A percentile compares a stretch with the other conserved stretches of the same genome.
These are phyloP conservation scores for Drosophila pseudotalamancana DNA, from an alignment of 2,888 invertebrate genomes.

Conservation along the genomic window DNA sequence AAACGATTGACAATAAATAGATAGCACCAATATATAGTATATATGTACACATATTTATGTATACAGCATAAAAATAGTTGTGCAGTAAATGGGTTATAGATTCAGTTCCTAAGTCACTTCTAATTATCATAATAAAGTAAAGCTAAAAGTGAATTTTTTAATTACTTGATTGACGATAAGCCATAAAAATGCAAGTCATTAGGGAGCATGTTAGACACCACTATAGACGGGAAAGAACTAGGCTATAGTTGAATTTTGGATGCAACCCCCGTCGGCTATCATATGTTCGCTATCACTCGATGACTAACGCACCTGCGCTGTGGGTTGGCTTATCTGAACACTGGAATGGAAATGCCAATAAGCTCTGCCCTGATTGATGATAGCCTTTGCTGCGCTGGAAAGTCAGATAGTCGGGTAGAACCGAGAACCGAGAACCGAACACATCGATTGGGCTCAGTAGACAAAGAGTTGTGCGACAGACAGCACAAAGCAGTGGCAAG, in stretches of 20 bases:
- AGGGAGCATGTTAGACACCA: background rate
- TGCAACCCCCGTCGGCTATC: conserved; percentile 11
- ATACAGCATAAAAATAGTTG: too few species aligned
- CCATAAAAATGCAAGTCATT: background rate
- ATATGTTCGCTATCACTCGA: too few species aligned
- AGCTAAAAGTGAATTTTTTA: too few species aligned
- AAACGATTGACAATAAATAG: too few species aligned
- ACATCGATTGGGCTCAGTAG: conserved; percentile 41
- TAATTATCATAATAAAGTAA: too few species aligned
- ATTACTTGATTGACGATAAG: too few species aligned
- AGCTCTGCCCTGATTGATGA: conserved; percentile 54
- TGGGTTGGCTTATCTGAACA: conserved; percentile 29
- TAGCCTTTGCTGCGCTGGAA: conserved; percentile 16
- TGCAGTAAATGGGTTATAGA: too few species aligned
- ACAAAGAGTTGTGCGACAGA: conserved; percentile 46
- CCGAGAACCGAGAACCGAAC: background rate
- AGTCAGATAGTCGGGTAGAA: background rate
- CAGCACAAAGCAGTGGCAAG: conserved; percentile 22
- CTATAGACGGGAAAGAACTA: background rate
- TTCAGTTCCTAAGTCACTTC: too few species aligned
- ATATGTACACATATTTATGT: too few species aligned
- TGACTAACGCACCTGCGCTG: conserved; percentile 39
- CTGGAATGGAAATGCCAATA: conserved; percentile 31
- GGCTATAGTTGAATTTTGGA: background rate
- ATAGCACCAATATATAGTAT: too few species aligned